These are phyloP conservation scores for Carollia perspicillata DNA, from an alignment of 2,113 vertebrate genomes.

Conservation along the genomic window DNA sequence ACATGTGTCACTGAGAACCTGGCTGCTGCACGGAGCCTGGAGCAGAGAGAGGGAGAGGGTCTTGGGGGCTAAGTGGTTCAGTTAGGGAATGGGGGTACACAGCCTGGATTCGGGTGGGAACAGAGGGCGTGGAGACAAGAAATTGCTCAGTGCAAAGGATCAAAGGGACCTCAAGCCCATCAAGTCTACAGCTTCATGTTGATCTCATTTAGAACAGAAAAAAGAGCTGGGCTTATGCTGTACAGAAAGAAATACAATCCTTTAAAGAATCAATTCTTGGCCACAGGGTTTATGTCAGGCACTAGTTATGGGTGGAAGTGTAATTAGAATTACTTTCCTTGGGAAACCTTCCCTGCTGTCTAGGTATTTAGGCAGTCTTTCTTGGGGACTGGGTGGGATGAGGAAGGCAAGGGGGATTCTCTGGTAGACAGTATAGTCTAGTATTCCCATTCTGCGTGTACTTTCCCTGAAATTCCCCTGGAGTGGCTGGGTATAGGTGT, in stretches of 20 bases:
- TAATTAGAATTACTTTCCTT: background rate
- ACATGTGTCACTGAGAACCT: background rate
- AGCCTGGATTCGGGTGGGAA: background rate
- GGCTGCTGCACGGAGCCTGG: background rate
- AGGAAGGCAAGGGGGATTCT: background rate
- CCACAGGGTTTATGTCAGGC: background rate
- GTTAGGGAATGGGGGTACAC: background rate
- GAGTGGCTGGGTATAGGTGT: background rate
- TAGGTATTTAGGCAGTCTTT: background rate
- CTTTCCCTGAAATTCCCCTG: background rate
- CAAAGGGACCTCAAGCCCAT: background rate
- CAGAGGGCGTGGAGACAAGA: background rate
- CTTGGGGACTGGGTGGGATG: background rate
- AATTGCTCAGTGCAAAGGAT: background rate
- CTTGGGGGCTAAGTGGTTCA: background rate
- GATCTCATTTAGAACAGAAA: background rate
- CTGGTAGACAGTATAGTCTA: background rate
- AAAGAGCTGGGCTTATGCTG: background rate
- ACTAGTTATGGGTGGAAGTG: background rate
- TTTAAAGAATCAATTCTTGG: background rate
- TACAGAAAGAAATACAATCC: background rate
- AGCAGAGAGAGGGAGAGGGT: background rate
- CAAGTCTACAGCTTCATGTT: background rate
- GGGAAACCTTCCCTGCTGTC: background rate
- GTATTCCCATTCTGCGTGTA: background rate